Percentiles rank a stretch among this genome's conserved stretches.
Conservation (phyloP, 2,113 vertebrate species). For the Octodon degus region DNA sequence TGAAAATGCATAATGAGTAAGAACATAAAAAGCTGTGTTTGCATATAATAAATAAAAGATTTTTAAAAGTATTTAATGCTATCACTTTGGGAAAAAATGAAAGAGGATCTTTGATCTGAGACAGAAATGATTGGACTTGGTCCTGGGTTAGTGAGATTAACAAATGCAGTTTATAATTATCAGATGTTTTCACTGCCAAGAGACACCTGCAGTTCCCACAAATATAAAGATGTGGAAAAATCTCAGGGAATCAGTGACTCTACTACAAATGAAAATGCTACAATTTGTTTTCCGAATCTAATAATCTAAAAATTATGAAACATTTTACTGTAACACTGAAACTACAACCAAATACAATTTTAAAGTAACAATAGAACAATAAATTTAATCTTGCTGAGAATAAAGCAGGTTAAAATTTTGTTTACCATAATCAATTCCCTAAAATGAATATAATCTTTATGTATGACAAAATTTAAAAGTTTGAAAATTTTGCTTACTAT, state of each 20-base stretch:
- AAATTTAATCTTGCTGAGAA: neutral
- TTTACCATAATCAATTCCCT: neutral
- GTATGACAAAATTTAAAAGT: neutral
- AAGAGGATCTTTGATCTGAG: slow-evolving; percentile 10
- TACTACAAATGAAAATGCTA: neutral
- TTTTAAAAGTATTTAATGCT: neutral
- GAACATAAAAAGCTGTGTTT: neutral
- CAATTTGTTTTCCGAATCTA: neutral
- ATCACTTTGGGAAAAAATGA: neutral
- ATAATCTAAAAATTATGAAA: neutral
- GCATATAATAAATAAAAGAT: neutral
- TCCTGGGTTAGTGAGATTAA: slow-evolving; percentile 28
- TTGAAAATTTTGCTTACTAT: neutral
- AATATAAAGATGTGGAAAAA: neutral
- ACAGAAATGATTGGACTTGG: neutral
- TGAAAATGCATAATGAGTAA: neutral
- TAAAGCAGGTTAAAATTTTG: neutral
- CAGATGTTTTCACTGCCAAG: neutral
- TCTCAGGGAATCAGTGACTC: slow-evolving; percentile 2
- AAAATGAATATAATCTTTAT: neutral
- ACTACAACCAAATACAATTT: neutral
- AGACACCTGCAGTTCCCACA: neutral
- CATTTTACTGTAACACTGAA: neutral
- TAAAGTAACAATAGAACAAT: neutral
- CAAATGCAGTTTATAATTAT: neutral